Evolutionary conservation across 1,140 invertebrate genomes (phyloP), one percentile per base, ranked within the genome.

Genomic region (Drosophila ananassae): DNA sequence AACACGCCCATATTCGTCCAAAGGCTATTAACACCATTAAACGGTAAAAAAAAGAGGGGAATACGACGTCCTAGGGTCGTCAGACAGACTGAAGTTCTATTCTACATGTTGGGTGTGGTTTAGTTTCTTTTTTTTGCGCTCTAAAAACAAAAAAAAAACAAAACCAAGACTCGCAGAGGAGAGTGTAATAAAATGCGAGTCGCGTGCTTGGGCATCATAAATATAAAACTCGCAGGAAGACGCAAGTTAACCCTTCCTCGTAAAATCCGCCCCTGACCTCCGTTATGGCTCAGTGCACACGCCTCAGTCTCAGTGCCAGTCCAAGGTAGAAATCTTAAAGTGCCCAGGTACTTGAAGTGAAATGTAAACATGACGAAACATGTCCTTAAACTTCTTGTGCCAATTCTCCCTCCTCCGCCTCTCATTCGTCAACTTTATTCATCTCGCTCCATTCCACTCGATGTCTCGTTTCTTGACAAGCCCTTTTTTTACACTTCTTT

Each of bases 201-300:
- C 74, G 82, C 82, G 83, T 85, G 82, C 61, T 82, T 52, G 52
- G 61, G 74, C 52, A 62, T 82, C 82, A 87, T 85, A 80, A 85
- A 89, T 82, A 87, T 82, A 59, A 76, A 48, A 79, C 48, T 62
- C 61, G 66, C 78, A 73, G 47, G 46, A 61, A 59, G 41, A 63
- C 66, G 77, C 54, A 59, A 66, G 46, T 79, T 58, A 79, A 73
- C 32, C 56, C 61, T 58, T 56, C 61, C 55, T 56, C 41, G 55
- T 46, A 50, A 57, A 69, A 68, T 17, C 51, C 63, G 66, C 66
- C 63, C 66, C 66, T 69, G 66, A 69, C 66, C 66, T 69, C 66
- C 21, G 41, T 44, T 7, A 44, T 22, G 61, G 13, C 28, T 25
- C 17, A 13, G 21, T n/a, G n/a, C n/a, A 17, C 17, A 17, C 17